Evolutionary conservation across 2,888 invertebrate genomes (phyloP), one percentile per base, ranked within the genome.

Genomic region (Bimastos eiseni): DNA sequence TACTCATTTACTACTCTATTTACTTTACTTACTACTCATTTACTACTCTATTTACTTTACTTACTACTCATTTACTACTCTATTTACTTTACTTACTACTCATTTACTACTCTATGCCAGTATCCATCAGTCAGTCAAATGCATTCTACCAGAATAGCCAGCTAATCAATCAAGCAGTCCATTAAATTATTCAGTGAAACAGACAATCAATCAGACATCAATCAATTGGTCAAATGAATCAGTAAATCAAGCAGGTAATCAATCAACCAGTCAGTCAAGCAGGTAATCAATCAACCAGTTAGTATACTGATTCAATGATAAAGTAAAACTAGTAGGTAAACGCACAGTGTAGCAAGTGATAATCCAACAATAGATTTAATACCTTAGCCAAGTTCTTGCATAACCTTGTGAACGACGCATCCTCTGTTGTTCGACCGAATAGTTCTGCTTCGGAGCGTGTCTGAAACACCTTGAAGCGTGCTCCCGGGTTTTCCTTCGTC

Each of bases 391-490:
- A n/a, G 70, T 30, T 70, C n/a, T n/a, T 70, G 70, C 30, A 70
- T n/a, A 70, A 70, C n/a, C n/a, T 70, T n/a, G n/a, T n/a, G n/a
- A 70, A 70, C 13, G 70, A 30, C 17, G 36, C 21, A 24, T 86
- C 86, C 11, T 86, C 37, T 86, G 86, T 17, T 24, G 37, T 34
- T 21, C 86, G 55, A 41, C 37, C 55, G 36, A 90, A 84, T 11
- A 24, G 24, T 49, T 90, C 90, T 89, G 89, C 86, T 30, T 55
- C 15, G 93, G 96, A 95, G 97, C 98, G 21, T 96, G 96, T 24
- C 96, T 96, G 0, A 94, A 98, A 98, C 1, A 96, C 96, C 94
- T 98, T 98, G 93, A 98, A 97, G 91, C 98, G 96, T 0, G 97
- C 97, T 89, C 97, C 96, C 94, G 97, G 97, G 94, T 97, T 96